Evolutionary conservation across 2,888 invertebrate species (phyloP).

Genomic region (Ashinkailepas kermadecensis): DNA sequence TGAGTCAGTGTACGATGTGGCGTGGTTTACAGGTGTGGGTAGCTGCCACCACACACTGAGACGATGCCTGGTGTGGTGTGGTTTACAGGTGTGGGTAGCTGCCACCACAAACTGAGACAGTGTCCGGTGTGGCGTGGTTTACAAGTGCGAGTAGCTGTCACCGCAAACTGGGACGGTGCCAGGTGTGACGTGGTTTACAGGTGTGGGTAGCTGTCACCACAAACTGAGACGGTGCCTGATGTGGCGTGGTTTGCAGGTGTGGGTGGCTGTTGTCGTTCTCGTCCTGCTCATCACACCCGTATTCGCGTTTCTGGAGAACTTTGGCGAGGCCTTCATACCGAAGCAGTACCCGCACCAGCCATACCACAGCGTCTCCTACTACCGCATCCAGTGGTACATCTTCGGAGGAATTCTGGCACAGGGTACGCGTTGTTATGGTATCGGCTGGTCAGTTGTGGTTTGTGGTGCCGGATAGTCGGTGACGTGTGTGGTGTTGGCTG

Average conservation of each 20-base stretch:
- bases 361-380: background rate
- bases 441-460: too few species aligned
- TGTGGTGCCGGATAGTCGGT: too few species aligned
- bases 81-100: too few species aligned
- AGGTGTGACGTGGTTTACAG: background rate
- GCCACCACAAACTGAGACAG: too few species aligned
- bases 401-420: background rate
- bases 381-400: constrained; percentile 9
- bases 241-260: constrained; percentile 8
- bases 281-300: constrained; percentile 10
- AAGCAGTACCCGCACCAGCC: constrained; percentile 4
- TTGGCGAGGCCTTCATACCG: background rate
- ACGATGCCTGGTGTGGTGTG: too few species aligned
- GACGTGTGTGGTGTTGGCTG: too few species aligned
- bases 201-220: too few species aligned
- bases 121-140: too few species aligned
- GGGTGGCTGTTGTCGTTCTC: background rate
- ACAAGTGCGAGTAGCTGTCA: too few species aligned
- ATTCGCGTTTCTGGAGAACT: background rate
- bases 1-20: too few species aligned
- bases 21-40: constrained; percentile 21
- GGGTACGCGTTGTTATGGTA: background rate
- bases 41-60: background rate
- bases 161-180: background rate
- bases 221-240: too few species aligned